phyloP scores from a whole-genome alignment of 2,888 invertebrate species.

The Stenichneumon culpator region DNA sequence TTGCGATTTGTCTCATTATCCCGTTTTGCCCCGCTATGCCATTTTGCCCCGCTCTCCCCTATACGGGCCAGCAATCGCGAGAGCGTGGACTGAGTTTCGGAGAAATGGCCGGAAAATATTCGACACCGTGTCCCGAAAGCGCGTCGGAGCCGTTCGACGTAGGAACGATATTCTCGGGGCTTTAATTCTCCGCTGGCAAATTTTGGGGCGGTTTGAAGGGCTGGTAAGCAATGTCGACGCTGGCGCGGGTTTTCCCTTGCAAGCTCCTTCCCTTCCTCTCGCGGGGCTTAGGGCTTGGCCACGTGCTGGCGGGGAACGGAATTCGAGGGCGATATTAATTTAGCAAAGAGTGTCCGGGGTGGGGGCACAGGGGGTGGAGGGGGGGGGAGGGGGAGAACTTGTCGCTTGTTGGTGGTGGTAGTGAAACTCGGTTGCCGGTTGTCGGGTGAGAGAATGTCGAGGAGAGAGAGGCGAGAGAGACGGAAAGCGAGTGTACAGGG shows the following conservation, averaged over 20 bases:
- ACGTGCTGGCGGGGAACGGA: slow-evolving; percentile 56
- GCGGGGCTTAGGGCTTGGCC: slow-evolving; percentile 44
- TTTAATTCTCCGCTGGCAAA: slow-evolving; percentile 56
- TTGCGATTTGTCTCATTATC: no score
- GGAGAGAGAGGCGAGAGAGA: slow-evolving; percentile 60
- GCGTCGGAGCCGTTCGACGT: not conserved
- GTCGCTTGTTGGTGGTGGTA: slow-evolving; percentile 57
- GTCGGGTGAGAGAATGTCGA: slow-evolving; percentile 55
- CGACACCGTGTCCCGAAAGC: slow-evolving; percentile 15
- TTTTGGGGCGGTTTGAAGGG: slow-evolving; percentile 35
- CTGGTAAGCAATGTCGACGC: slow-evolving; percentile 37
- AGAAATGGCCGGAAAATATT: slow-evolving; percentile 60
- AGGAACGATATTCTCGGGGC: slow-evolving; percentile 27
- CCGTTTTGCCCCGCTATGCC: no score
- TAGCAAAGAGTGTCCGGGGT: slow-evolving; percentile 74
- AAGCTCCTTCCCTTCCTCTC: slow-evolving; percentile 15
- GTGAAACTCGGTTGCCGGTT: slow-evolving; percentile 32
- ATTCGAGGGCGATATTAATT: slow-evolving; percentile 82
- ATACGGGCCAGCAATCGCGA: slow-evolving; percentile 7
- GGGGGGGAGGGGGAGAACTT: slow-evolving; percentile 48
- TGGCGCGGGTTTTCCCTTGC: slow-evolving; percentile 53
- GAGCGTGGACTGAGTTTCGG: slow-evolving; percentile 24
- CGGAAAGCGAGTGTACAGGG: slow-evolving; percentile 12
- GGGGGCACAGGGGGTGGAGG: slow-evolving; percentile 38
- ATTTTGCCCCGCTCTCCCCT: no score